A percentile compares a stretch with the other conserved stretches of the same genome.
Conservation (phyloP, 37 sponge, comb jelly and placozoan genomes). For the Cliona cf. orientalis region DNA sequence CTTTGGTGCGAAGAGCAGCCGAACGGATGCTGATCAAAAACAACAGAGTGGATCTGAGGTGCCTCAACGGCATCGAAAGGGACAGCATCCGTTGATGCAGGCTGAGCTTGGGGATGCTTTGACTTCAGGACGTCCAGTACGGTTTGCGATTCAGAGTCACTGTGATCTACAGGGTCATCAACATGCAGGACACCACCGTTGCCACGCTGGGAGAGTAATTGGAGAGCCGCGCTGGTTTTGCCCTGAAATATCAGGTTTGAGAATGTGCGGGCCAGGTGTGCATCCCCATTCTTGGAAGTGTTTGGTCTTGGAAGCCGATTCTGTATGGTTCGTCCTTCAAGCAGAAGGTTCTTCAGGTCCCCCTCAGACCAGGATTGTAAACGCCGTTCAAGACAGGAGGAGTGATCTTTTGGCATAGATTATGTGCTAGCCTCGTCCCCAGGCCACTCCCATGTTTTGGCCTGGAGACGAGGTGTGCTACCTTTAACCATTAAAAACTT, state of each 20-base stretch:
- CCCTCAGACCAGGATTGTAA: neutral
- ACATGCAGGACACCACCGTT: slow-evolving; percentile 25
- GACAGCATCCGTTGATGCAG: neutral
- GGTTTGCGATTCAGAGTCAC: neutral
- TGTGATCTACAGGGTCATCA: neutral
- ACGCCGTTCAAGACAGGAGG: slow-evolving; percentile 6
- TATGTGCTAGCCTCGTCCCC: too few relatives aligned
- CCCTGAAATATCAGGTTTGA: neutral
- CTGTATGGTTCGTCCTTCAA: slow-evolving; percentile 17
- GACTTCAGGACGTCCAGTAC: neutral
- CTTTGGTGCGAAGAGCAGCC: too few relatives aligned
- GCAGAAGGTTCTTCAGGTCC: neutral
- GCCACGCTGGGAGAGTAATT: neutral
- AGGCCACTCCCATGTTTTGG: too few relatives aligned
- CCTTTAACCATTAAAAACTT: too few relatives aligned
- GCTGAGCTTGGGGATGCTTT: neutral
- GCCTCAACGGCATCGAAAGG: neutral
- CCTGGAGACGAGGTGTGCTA: too few relatives aligned
- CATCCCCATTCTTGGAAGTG: neutral
- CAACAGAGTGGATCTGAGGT: neutral
- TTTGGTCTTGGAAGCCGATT: neutral
- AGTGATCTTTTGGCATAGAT: slow-evolving; percentile 20
- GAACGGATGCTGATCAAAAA: neutral
- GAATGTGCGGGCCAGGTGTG: neutral
- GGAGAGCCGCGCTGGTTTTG: neutral